Percentiles rank a stretch among this genome's conserved stretches.
Evolutionary conservation across 2,113 vertebrate genomes (phyloP).

Genomic region (Nanorana parkeri): DNA sequence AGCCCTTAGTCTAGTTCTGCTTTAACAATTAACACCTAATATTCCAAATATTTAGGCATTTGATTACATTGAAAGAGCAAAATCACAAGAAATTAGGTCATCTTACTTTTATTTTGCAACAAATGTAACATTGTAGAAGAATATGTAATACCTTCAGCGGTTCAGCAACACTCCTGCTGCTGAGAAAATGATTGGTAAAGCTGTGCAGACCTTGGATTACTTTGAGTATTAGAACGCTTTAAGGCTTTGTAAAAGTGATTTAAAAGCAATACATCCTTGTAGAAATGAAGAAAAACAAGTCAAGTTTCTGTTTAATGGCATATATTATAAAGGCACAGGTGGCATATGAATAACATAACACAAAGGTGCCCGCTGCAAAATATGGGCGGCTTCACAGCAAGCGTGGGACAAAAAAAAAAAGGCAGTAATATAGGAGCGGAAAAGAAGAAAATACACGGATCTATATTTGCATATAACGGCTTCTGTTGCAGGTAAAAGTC

Average conservation of each 20-base stretch:
- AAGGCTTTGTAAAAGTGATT: not conserved
- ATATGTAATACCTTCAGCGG: not conserved
- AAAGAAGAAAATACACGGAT: slow-evolving; percentile 33
- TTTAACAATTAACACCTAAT: no score
- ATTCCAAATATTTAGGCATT: no score
- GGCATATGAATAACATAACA: slow-evolving; percentile 34
- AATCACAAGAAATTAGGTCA: not conserved
- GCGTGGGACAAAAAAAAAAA: slow-evolving; percentile 21
- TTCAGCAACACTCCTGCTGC: not conserved
- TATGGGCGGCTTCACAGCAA: not conserved
- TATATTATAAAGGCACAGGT: slow-evolving; percentile 47
- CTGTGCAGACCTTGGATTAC: no score
- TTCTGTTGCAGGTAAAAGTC: not conserved
- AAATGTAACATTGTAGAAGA: slow-evolving; percentile 15
- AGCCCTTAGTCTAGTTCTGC: no score
- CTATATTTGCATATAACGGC: slow-evolving; percentile 27
- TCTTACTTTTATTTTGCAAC: slow-evolving; percentile 23
- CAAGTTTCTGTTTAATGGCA: slow-evolving; percentile 1
- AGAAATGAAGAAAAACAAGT: no score
- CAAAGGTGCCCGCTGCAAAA: not conserved
- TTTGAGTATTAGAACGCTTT: no score
- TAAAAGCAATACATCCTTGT: not conserved
- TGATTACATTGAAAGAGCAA: not conserved
- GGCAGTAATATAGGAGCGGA: slow-evolving; percentile 25
- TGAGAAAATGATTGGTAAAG: no score